Evolutionary conservation across 2,113 vertebrate species (phyloP), one percentile per base, ranked within the genome.

Genomic region (Passer montanus): DNA sequence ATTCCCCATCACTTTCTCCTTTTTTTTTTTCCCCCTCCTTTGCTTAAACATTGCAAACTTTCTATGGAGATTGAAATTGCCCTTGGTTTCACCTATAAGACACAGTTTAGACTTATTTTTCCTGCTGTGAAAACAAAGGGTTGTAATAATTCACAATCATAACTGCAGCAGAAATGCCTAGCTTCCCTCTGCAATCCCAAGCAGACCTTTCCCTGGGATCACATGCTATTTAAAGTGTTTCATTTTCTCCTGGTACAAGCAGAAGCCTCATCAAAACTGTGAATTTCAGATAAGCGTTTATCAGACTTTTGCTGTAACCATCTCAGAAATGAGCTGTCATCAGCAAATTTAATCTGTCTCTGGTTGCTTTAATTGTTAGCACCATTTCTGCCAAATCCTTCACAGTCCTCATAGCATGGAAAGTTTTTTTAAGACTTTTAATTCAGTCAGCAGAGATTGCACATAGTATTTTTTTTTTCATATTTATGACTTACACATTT

Each of bases 241-340:
- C 95, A 98, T 98, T 98, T 98, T 97, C 97, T 95, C 47, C 69
- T 95, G 90, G 89, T 97, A 93, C 92, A 89, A 96, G 94, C 68
- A 94, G 84, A 97, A 96, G 47, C 74, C 82, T 97, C 96, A 97
- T 97, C 95, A 97, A 97, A 98, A 97, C 96, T 97, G 97, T 95
- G 97, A 97, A 97, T 94, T 94, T 96, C 90, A 96, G 95, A 96
- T 97, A 97, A 97, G 91, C 76, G 60, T 97, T 95, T 95, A 95
- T 97, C 96, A 90, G 95, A 73, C 95, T 97, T 98, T 96, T 87
- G 80, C 96, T 98, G 86, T 95, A 97, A 90, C 96, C 95, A 97
- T 97, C 96, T 97, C 94, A 92, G 96, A 97, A 97, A 97, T 96
- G 96, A 98, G 97, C 95, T 97, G 95, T 97, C 97, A 97, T 97